Evolutionary conservation across 1,140 invertebrate genomes (phyloP), one percentile per base, ranked within the genome.

Genomic region (Tetragnatha versicolor): DNA sequence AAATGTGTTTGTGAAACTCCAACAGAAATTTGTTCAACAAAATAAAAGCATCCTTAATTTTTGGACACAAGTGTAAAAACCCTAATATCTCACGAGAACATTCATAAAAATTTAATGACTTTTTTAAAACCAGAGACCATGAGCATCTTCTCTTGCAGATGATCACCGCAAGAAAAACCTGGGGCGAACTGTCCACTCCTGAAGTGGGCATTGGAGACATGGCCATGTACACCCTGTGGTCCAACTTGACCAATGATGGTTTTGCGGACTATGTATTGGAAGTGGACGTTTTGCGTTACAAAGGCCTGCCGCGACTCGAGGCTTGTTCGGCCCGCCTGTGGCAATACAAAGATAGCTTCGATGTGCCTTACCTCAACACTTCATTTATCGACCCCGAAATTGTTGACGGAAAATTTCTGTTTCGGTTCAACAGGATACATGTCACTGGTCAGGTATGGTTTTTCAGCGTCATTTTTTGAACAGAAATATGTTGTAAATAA

Each of bases 341-440:
- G 55, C 77, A 80, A 2, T 79, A 80, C 55, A 45, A 76, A 49
- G 79, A 25, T n/a, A 81, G 80, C 12, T 81, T 82, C 37, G 81
- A 83, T 49, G 65, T 83, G 14, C 79, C 81, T 2, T 83, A 81
- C 31, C 72, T 81, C 12, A 73, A 80, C 31, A 69, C 76, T 6
- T 69, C 77, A 4, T 76, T 68, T 47, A 69, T 81, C 4, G 78
- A 80, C 31, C 65, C 80, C 0, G 79, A 72, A 25, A 61, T 69
- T 12, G 66, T 61, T 0, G 73, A 73, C 17, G 66, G 51, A 22
- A 69, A 80, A 29, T 81, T 79, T 31, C 3, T 79, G 3, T 79
- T 83, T 35, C 61, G 58, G 33, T 79, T 83, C 58, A 81, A 81
- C 51, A 72, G 82, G 42, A 78, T 83, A 25, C 79, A 82, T 33